Conservation (phyloP, 1,140 invertebrate species). For the Platorchestia sp. region DNA sequence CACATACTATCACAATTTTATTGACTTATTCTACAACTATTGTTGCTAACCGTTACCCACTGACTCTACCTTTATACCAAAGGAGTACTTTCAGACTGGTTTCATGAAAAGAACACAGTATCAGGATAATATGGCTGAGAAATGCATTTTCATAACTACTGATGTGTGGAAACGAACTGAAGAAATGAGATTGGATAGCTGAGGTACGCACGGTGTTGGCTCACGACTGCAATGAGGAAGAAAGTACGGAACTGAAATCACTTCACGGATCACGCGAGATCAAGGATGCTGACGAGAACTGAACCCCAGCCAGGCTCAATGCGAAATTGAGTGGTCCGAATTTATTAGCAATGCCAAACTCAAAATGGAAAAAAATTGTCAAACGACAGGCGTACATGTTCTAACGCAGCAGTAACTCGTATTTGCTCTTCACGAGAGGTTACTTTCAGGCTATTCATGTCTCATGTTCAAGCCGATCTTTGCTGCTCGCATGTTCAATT, state of each 20-base stretch:
- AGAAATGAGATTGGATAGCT: neutral
- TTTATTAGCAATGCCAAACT: neutral
- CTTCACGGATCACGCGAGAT: neutral
- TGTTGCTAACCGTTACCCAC: neutral
- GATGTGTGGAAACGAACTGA: neutral
- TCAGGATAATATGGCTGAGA: neutral
- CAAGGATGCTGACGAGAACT: neutral
- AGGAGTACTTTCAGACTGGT: neutral
- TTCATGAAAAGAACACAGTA: neutral
- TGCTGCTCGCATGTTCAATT: too few relatives aligned
- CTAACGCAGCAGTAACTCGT: neutral
- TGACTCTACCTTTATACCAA: neutral
- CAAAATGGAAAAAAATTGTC: neutral
- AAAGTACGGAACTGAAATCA: neutral
- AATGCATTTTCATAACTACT: too few relatives aligned
- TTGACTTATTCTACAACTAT: neutral
- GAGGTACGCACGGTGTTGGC: neutral
- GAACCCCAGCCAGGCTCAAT: neutral
- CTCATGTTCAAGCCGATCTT: too few relatives aligned
- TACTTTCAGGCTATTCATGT: too few relatives aligned
- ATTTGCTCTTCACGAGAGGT: too few relatives aligned
- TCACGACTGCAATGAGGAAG: neutral
- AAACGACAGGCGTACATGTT: neutral
- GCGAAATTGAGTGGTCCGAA: neutral
- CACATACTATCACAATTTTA: neutral